These are phyloP conservation scores for Chrysotoxum bicinctum DNA, from an alignment of 2,888 invertebrate genomes.

Conservation along the genomic window DNA sequence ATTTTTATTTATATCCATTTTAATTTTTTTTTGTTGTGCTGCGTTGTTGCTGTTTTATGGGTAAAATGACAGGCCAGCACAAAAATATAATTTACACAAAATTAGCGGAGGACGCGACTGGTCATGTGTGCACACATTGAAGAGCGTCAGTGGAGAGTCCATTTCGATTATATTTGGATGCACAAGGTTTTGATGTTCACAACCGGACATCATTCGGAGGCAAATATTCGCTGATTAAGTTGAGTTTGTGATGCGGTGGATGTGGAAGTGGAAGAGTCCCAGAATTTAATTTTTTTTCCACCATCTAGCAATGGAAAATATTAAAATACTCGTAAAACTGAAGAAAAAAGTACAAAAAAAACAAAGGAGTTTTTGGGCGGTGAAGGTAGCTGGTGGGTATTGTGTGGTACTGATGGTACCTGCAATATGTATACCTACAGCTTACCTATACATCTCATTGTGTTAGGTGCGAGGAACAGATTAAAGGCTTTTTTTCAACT, in stretches of 20 bases:
- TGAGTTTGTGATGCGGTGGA: constrained; percentile 49
- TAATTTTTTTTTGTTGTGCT: not conserved
- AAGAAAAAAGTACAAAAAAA: not conserved
- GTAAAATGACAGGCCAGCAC: constrained; percentile 65
- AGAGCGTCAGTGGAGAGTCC: constrained; percentile 67
- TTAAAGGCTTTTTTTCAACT: constrained; percentile 38
- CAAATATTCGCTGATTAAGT: constrained; percentile 71
- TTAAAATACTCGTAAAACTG: constrained; percentile 2
- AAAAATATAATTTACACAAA: constrained; percentile 73
- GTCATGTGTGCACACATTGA: constrained; percentile 71
- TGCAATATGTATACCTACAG: not conserved
- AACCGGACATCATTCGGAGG: constrained; percentile 67
- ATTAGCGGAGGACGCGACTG: constrained; percentile 69
- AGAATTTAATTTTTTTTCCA: constrained; percentile 17
- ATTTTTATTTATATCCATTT: constrained; percentile 26
- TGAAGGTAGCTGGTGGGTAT: not conserved
- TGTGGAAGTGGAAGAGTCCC: constrained; percentile 40
- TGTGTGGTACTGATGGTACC: not conserved
- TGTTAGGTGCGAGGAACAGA: constrained; percentile 59
- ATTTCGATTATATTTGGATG: constrained; percentile 71
- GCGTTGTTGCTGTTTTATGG: constrained; percentile 17
- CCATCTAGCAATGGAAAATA: not conserved
- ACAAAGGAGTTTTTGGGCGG: not conserved
- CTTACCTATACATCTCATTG: not conserved
- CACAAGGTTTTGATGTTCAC: constrained; percentile 63